Evolutionary conservation across 64 coral and sea anemone species (phyloP).

Genomic region (Trachythela sp.): DNA sequence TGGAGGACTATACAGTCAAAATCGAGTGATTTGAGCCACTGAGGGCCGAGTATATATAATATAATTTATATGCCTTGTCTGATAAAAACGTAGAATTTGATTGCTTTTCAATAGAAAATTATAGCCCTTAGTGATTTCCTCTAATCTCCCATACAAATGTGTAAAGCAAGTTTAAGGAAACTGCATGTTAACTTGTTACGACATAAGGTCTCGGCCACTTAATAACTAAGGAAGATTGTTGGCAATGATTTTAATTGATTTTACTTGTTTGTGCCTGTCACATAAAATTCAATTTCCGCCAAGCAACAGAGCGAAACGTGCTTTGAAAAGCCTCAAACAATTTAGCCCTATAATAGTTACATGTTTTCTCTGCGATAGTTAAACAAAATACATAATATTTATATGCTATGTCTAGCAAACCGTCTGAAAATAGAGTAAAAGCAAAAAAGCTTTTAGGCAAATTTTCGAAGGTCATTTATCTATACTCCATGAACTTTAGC

Average conservation of each 20-base stretch:
- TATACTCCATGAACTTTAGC: neutral
- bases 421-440: neutral
- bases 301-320: neutral
- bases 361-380: neutral
- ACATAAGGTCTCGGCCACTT: neutral
- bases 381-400: constrained; percentile 11
- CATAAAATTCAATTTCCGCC: neutral
- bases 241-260: constrained; percentile 3
- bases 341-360: neutral
- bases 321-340: neutral
- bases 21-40: too few relatives aligned
- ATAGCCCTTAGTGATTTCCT: too few relatives aligned
- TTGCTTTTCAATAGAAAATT: too few relatives aligned
- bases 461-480: neutral
- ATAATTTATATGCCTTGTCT: too few relatives aligned
- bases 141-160: too few relatives aligned
- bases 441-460: neutral
- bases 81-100: too few relatives aligned
- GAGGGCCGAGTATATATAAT: too few relatives aligned
- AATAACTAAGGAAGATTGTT: neutral
- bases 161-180: neutral
- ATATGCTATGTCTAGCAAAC: neutral
- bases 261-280: neutral
- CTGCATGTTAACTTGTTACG: neutral
- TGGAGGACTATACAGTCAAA: too few relatives aligned